Evolutionary conservation across 1,140 invertebrate genomes (phyloP), one percentile per base, ranked within the genome.

Genomic region (Apolygus lucorum): DNA sequence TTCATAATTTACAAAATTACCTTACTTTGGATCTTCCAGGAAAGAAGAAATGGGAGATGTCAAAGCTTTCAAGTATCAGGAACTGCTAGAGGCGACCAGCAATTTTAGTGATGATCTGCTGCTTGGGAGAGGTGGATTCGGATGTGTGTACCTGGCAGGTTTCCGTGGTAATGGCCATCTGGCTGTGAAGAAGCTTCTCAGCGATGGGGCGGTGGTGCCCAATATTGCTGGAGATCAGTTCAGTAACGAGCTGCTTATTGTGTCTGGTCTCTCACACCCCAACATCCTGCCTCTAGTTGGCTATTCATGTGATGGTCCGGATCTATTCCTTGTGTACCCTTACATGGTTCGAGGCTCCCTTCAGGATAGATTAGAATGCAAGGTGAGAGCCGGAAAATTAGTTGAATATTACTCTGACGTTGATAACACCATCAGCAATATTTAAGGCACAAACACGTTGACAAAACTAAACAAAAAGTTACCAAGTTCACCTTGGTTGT

Each of bases 311-410:
- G 84, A 88, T 81, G 84, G 84, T 0, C 81, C 82, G 2, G 79
- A 79, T 8, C 79, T 83, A 68, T 90, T 88, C 78, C 80, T 90
- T 29, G 79, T 90, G 1, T 89, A 88, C 77, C 83, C 86, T 74
- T 90, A 84, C 76, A 84, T 90, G 76, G 76, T 81, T 63, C 86
- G 87, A 72, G 88, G 88, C 1, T 86, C 86, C n/a, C 76, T 90
- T 49, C 81, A 84, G 69, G 82, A 88, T 70, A 82, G 84, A 73
- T 78, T 90, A 26, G 75, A 76, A 22, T 22, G 22, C 22, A 22
- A 11, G 22, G 54, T 59, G 22, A 17, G 17, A n/a, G n/a, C n/a
- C n/a, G n/a, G n/a, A n/a, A n/a, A n/a, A n/a, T n/a, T n/a, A n/a
- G n/a, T n/a, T n/a, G n/a, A n/a, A n/a, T n/a, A n/a, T n/a, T n/a